phyloP scores from a whole-genome alignment of 2,797 vertebrate species.

The Avahi laniger region DNA sequence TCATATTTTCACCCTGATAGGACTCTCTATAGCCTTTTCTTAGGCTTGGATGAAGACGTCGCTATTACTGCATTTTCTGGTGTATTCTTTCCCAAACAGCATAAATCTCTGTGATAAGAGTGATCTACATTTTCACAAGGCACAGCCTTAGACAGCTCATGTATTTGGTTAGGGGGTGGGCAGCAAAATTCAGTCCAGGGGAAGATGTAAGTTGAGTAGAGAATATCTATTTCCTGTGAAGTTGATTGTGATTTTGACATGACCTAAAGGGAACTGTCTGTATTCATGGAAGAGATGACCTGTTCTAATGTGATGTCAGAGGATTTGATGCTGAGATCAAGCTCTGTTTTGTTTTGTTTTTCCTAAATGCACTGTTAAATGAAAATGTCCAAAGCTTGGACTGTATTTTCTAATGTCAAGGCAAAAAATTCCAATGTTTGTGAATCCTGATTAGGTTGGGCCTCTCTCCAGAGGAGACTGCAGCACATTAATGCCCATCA shows the following conservation, averaged over 20 bases:
- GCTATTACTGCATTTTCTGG: neutral
- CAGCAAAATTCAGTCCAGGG: neutral
- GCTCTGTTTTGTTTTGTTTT: neutral
- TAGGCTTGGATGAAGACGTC: neutral
- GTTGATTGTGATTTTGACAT: neutral
- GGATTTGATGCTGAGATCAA: neutral
- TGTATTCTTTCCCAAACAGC: neutral
- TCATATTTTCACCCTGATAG: neutral
- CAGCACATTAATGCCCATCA: neutral
- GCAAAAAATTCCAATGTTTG: constrained; percentile 56
- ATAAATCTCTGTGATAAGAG: neutral
- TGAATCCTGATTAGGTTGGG: constrained; percentile 12
- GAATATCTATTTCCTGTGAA: neutral
- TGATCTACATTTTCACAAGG: neutral
- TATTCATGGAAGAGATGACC: neutral
- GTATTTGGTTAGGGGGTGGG: neutral
- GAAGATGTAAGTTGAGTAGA: neutral
- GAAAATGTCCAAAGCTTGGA: neutral
- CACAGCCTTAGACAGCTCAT: too few species aligned
- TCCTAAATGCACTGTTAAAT: neutral
- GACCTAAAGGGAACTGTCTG: neutral
- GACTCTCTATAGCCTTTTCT: neutral
- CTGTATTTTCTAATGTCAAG: constrained; percentile 39
- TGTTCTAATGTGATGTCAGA: neutral
- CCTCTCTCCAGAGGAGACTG: constrained; percentile 12